Evolutionary conservation across 2,797 vertebrate species (phyloP).

Genomic region (Semotilus atromaculatus): DNA sequence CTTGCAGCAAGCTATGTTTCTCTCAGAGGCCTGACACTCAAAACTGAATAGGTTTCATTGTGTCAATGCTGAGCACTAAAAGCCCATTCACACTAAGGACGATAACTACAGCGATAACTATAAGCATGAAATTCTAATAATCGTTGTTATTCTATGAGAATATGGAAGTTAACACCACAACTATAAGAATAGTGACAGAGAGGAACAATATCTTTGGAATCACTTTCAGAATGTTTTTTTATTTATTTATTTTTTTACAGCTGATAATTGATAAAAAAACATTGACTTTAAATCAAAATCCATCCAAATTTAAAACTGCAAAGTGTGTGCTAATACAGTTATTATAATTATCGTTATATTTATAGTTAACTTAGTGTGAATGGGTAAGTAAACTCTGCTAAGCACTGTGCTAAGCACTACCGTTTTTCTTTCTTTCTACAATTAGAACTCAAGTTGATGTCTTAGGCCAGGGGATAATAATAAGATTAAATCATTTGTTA

Average conservation of each 20-base stretch:
- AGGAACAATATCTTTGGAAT: no score
- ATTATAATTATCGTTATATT: background rate
- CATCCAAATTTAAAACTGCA: background rate
- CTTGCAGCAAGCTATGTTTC: background rate
- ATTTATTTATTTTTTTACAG: background rate
- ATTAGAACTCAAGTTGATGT: background rate
- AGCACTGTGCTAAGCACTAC: no score
- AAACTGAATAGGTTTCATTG: background rate
- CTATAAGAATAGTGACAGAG: background rate
- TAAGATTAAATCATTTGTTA: no score
- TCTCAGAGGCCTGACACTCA: background rate
- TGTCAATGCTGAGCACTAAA: background rate
- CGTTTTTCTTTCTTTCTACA: background rate
- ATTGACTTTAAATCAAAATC: background rate
- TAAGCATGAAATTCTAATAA: background rate
- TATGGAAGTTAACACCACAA: background rate
- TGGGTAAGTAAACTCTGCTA: no score
- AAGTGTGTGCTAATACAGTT: background rate
- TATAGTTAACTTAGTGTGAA: no score
- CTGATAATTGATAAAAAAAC: background rate
- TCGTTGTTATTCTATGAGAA: background rate
- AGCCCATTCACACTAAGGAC: background rate
- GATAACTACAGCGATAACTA: background rate
- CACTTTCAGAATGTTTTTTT: background rate
- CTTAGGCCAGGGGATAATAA: no score